Base-by-base conservation (phyloP, 2,888 invertebrate genomes). In the Eupithecia inturbata region DNA sequence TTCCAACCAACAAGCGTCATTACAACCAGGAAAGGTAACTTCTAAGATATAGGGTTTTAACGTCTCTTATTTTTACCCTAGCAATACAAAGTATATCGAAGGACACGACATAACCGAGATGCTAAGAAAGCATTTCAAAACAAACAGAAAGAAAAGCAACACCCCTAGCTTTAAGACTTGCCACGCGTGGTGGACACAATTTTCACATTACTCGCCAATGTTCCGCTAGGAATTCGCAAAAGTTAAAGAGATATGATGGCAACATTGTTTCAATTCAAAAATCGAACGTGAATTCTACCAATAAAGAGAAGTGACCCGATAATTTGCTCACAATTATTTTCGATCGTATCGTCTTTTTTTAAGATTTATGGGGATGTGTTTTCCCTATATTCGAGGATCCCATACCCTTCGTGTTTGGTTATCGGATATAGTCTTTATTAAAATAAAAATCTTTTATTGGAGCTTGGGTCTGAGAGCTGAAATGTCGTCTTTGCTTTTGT, bases 371-470 rank as follows among this genome's bases (percentile, higher is more conserved):
- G 36, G 31, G 19, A 16, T 75, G 72, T 75, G 49, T 70, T 70
- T 72, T 53, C 67, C 70, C 67, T 70, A 72, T 75, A 69, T 72
- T 70, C 75, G 26, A 60, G 62, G n/a, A 63, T 36, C 39, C 57
- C 53, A 19, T 70, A 75, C 69, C 75, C 72, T 70, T 75, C 45
- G 57, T 68, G 76, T 70, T 77, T 77, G 69, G 72, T 71, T 73
- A 67, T 72, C 60, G 63, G 77, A 75, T 78, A 75, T 77, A 73
- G 75, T 77, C 72, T 70, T 60, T 75, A 68, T 62, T 72, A 75
- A 75, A 77, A 77, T 77, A 70, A 73, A 70, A 68, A 62, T 39
- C 68, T 67, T 73, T 76, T 72, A 67, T 72, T 39, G 31, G 67
- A 62, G 28, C 7, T 67, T 39, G 62, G 73, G 60, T 71, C 70